Evolutionary conservation across 2,797 vertebrate species (phyloP).

Genomic region (Cetoscarus ocellatus): DNA sequence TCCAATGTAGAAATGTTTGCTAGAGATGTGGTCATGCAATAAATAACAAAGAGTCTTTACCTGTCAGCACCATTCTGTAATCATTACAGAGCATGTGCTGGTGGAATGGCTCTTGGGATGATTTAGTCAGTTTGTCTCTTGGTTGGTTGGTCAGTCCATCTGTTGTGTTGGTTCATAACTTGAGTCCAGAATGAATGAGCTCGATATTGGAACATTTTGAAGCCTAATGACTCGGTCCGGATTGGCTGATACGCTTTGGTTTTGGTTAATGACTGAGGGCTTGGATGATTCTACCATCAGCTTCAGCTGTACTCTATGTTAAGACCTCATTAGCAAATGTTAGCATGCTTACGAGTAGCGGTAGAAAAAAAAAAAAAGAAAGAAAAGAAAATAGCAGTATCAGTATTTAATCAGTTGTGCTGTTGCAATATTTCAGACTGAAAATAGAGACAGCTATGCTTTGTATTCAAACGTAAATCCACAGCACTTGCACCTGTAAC

Average conservation of each 20-base stretch:
- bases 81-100: neutral
- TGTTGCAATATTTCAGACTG: no score
- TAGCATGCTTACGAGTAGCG: neutral
- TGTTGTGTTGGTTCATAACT: neutral
- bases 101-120: neutral
- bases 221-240: neutral
- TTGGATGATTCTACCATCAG: neutral
- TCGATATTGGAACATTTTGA: neutral
- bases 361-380: no score
- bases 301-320: neutral
- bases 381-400: no score
- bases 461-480: no score
- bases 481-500: no score
- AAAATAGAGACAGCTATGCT: no score
- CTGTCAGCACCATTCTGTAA: neutral
- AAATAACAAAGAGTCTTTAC: neutral
- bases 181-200: neutral
- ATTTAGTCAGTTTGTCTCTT: neutral
- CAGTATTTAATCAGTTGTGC: no score
- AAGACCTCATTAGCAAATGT: neutral
- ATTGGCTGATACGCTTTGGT: neutral
- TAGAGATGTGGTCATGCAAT: neutral
- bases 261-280: neutral
- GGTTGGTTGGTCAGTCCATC: neutral
- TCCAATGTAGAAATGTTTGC: neutral